These are phyloP conservation scores for Nemurella pictetii DNA, from an alignment of 2,888 invertebrate genomes.

Conservation along the genomic window DNA sequence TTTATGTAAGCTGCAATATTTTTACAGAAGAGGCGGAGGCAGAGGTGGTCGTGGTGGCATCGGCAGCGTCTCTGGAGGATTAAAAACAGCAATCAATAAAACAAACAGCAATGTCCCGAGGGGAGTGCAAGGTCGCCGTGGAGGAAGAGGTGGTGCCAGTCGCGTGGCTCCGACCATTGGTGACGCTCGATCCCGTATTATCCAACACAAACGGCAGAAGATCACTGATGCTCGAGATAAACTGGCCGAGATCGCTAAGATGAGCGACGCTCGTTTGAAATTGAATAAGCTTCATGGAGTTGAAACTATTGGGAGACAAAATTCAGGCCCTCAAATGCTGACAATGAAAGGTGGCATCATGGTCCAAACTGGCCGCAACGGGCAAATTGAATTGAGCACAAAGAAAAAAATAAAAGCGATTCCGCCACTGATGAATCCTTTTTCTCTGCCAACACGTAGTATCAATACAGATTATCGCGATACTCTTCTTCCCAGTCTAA, in stretches of 20 bases:
- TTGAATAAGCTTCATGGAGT: slow-evolving; percentile 64
- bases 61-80: background rate
- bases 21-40: background rate
- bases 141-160: slow-evolving; percentile 33
- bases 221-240: slow-evolving; percentile 81
- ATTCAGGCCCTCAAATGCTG: background rate
- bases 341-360: slow-evolving; percentile 49
- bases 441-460: background rate
- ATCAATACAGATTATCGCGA: slow-evolving; percentile 40
- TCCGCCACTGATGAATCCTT: background rate
- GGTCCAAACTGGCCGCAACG: slow-evolving; percentile 57
- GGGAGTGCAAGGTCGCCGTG: slow-evolving; percentile 44
- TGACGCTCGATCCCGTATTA: slow-evolving; percentile 79
- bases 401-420: slow-evolving; percentile 48
- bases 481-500: slow-evolving; percentile 2
- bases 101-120: slow-evolving; percentile 25
- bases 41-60: background rate
- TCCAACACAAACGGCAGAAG: slow-evolving; percentile 74
- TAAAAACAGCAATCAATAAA: background rate
- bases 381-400: slow-evolving; percentile 58
- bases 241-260: slow-evolving; percentile 73
- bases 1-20: too few species aligned
- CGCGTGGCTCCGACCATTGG: slow-evolving; percentile 43
- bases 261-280: slow-evolving; percentile 72
- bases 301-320: slow-evolving; percentile 35